Conservation (phyloP, 2,888 invertebrate genomes). For the Oscheius sp. region DNA sequence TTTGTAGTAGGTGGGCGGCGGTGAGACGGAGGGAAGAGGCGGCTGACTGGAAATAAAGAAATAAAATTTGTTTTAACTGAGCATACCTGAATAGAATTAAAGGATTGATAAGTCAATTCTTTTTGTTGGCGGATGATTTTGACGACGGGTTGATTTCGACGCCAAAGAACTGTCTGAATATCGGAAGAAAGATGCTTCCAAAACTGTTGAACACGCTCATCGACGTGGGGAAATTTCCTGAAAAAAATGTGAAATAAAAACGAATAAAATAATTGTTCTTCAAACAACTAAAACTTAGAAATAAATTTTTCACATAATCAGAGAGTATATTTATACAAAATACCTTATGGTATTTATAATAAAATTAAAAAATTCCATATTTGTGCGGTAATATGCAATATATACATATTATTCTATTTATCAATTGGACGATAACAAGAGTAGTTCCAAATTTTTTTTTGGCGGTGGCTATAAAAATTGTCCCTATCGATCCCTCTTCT, state of each 20-base stretch:
- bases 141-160: constrained; percentile 11
- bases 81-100: constrained; percentile 12
- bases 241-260: background rate
- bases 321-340: too few relatives aligned
- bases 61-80: background rate
- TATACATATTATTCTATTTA: too few relatives aligned
- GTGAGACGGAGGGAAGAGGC: constrained; percentile 3
- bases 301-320: too few relatives aligned
- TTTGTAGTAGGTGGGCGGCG: background rate
- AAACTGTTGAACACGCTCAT: constrained; percentile 13
- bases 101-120: background rate
- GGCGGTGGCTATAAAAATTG: background rate
- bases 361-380: too few relatives aligned
- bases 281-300: too few relatives aligned
- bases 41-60: constrained; percentile 6
- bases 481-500: background rate
- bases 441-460: too few relatives aligned
- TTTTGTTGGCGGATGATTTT: constrained; percentile 11
- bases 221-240: constrained; percentile 24
- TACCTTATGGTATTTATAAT: too few relatives aligned
- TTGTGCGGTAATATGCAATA: too few relatives aligned
- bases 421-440: too few relatives aligned
- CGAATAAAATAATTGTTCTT: too few relatives aligned
- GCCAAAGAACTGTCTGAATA: background rate
- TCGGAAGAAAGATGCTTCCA: constrained; percentile 19